Evolutionary conservation across 1,140 invertebrate species (phyloP), one percentile per base, ranked within the genome.

Genomic region (Neelides sp.): DNA sequence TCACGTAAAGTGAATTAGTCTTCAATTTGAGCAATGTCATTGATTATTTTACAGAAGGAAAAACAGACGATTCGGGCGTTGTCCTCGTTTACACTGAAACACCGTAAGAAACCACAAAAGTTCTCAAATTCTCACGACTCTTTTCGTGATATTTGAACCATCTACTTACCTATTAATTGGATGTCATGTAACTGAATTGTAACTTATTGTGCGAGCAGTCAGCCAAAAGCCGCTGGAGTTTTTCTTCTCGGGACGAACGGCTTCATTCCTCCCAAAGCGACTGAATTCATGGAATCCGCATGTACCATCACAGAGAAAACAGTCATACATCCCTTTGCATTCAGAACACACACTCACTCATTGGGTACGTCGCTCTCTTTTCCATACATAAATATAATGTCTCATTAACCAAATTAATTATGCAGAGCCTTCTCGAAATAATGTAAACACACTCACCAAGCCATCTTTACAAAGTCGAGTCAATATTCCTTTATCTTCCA

Each of bases 321-420:
- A 64, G 75, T 77, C 22, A 79, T 97, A 45, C 77, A 93, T 74
- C 92, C 94, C 12, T 93, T 98, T 68, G 93, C 91, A 0, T 98
- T 89, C 68, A 73, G 94, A 50, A 85, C 84, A 1, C 94, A 98
- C 67, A 96, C 94, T 0, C 94, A 98, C 66, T 72, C 74, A 26
- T 69, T 96, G 30, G 89, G 88, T 52, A 43, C 34, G 20, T 20
- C n/a, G n/a, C n/a, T n/a, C n/a, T n/a, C n/a, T n/a, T n/a, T n/a
- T n/a, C n/a, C n/a, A n/a, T n/a, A n/a, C n/a, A n/a, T n/a, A n/a
- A n/a, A n/a, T n/a, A n/a, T n/a, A n/a, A n/a, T n/a, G n/a, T n/a
- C n/a, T n/a, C n/a, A n/a, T n/a, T n/a, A n/a, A n/a, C n/a, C n/a
- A n/a, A n/a, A n/a, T n/a, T n/a, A n/a, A n/a, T n/a, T n/a, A n/a